These are phyloP conservation scores for Lutjanus argentimaculatus DNA, from an alignment of 2,797 vertebrate species.

Conservation along the genomic window DNA sequence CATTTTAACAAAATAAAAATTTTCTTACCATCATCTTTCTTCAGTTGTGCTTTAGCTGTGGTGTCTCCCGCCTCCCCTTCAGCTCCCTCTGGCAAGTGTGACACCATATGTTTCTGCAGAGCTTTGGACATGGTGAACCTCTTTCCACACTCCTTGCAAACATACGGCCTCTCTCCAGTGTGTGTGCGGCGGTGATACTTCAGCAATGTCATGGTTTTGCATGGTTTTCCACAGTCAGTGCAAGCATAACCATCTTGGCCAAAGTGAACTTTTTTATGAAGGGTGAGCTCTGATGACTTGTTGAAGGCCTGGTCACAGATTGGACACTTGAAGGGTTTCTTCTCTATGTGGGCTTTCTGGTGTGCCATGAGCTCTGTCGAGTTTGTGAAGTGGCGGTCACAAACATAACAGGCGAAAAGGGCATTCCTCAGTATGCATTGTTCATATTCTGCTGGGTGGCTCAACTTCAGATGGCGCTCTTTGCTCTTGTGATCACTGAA, in stretches of 20 bases:
- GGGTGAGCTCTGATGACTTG: constrained; percentile 84
- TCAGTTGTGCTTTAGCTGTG: constrained; percentile 52
- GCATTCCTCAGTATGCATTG: constrained; percentile 86
- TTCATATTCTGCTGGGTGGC: constrained; percentile 88
- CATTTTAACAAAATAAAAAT: neutral
- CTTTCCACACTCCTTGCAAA: constrained; percentile 86
- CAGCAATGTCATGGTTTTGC: constrained; percentile 87
- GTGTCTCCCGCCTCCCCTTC: constrained; percentile 32
- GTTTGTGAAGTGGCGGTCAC: constrained; percentile 88
- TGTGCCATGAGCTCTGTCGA: constrained; percentile 88
- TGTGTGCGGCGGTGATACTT: constrained; percentile 89
- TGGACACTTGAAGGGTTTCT: constrained; percentile 87
- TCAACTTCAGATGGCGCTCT: constrained; percentile 88
- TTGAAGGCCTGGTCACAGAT: constrained; percentile 83
- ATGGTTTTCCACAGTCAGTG: constrained; percentile 86
- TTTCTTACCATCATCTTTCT: constrained; percentile 77
- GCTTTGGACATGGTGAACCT: constrained; percentile 86
- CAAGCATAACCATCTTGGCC: constrained; percentile 85
- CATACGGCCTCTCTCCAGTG: constrained; percentile 88
- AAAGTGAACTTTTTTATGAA: constrained; percentile 87
- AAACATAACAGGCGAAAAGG: constrained; percentile 90
- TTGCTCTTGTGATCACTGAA: constrained; percentile 89
- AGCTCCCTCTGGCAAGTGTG: constrained; percentile 74
- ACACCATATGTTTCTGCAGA: constrained; percentile 82
- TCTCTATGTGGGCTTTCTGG: constrained; percentile 87